phyloP scores from a whole-genome alignment of 2,888 invertebrate genomes.

The Agonum fuliginosum region DNA sequence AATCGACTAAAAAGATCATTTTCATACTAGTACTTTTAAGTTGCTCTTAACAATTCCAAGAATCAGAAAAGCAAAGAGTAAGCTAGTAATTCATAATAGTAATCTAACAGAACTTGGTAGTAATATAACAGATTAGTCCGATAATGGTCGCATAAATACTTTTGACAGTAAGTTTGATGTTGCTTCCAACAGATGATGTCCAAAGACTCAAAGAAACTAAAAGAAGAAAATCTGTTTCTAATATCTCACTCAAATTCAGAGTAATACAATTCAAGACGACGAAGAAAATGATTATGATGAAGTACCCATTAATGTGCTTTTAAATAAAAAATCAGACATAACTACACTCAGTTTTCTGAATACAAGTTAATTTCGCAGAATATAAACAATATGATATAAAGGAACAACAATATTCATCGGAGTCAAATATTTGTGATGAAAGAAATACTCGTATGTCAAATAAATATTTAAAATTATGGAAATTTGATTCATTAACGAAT shows the following conservation, averaged over 20 bases:
- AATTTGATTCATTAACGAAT: constrained; percentile 10
- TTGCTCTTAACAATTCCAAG: background rate
- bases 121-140: background rate
- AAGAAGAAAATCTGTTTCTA: background rate
- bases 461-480: constrained; percentile 14
- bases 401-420: background rate
- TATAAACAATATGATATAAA: background rate
- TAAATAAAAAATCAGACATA: background rate
- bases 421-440: background rate
- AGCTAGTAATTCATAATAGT: background rate
- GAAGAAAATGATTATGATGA: background rate
- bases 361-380: background rate
- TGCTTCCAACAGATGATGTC: background rate
- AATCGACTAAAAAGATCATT: background rate
- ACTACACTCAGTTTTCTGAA: background rate
- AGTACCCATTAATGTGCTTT: background rate
- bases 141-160: background rate
- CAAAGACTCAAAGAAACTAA: background rate
- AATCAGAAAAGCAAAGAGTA: background rate
- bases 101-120: background rate
- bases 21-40: background rate
- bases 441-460: background rate
- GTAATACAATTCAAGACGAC: too few species aligned
- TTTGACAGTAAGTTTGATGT: background rate
- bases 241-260: background rate